These are phyloP conservation scores for Helogale parvula DNA, from an alignment of 2,113 vertebrate species.

Conservation along the genomic window DNA sequence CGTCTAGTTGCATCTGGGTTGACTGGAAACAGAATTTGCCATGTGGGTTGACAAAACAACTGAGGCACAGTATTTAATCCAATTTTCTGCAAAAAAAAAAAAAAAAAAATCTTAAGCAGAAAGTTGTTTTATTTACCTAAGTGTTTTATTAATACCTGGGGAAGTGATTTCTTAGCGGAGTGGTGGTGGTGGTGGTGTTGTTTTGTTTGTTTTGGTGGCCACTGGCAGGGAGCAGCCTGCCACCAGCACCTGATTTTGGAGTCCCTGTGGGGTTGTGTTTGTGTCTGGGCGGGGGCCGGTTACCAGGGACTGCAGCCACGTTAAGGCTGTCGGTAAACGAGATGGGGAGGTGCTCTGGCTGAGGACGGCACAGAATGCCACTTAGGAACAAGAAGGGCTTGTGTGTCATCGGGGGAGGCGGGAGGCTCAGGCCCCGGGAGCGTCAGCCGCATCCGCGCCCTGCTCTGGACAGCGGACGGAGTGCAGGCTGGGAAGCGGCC, in stretches of 20 bases:
- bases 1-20: not conserved
- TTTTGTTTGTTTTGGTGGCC: too few species aligned
- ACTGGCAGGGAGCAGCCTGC: not conserved
- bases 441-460: not conserved
- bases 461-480: not conserved
- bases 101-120: not conserved
- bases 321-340: not conserved
- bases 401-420: not conserved
- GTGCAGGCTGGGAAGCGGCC: not conserved
- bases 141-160: not conserved
- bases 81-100: not conserved
- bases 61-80: not conserved
- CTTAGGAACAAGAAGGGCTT: slow-evolving; percentile 61
- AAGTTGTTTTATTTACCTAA: not conserved
- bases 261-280: not conserved
- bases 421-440: not conserved
- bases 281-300: not conserved
- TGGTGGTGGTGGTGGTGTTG: too few species aligned
- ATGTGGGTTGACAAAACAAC: not conserved
- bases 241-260: not conserved
- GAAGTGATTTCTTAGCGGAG: not conserved
- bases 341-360: not conserved
- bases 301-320: not conserved
- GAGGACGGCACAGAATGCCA: slow-evolving; percentile 56
- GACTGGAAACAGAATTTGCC: not conserved